Percentiles rank a stretch among this genome's conserved stretches.
Evolutionary conservation across 2,888 invertebrate genomes (phyloP).

Genomic region (Zygothrica quintamaculata): DNA sequence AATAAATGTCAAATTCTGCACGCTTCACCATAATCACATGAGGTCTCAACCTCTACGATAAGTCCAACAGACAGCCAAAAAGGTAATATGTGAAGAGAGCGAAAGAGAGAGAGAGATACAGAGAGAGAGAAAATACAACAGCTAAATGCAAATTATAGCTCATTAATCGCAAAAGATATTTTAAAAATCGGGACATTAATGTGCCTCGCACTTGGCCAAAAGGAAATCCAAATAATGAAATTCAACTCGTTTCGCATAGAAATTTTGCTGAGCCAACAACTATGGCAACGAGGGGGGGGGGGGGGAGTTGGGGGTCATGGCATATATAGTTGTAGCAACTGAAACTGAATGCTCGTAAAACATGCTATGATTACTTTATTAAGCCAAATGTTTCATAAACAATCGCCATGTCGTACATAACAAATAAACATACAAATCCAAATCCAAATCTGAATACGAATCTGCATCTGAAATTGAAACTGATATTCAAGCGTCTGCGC

Average conservation of each 20-base stretch:
- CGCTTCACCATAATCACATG: slow-evolving; percentile 72
- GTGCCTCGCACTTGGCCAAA: slow-evolving; percentile 70
- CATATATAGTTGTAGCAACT: slow-evolving; percentile 5
- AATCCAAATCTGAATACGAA: slow-evolving; percentile 23
- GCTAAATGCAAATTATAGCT: slow-evolving; percentile 78
- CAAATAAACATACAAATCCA: slow-evolving; percentile 25
- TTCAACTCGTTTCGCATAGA: slow-evolving; percentile 71
- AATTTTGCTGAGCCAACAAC: slow-evolving; percentile 53
- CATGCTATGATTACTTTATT: slow-evolving; percentile 78
- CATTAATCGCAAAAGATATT: slow-evolving; percentile 72
- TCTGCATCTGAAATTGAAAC: slow-evolving; percentile 39
- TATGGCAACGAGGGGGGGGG: slow-evolving; percentile 10
- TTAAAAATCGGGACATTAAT: slow-evolving; percentile 74
- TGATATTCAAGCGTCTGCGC: slow-evolving; percentile 68
- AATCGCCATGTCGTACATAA: slow-evolving; percentile 75
- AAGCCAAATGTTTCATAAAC: slow-evolving; percentile 78
- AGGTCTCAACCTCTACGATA: slow-evolving; percentile 21
- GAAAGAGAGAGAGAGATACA: slow-evolving; percentile 13
- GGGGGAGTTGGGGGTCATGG: not conserved
- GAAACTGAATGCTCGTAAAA: slow-evolving; percentile 67
- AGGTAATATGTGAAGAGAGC: slow-evolving; percentile 29
- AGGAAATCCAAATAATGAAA: slow-evolving; percentile 36
- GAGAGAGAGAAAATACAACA: too few relatives aligned
- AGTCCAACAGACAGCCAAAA: slow-evolving; percentile 15
- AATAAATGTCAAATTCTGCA: slow-evolving; percentile 77